Base-by-base conservation (phyloP, 1,140 invertebrate genomes). In the Anastrepha ludens region DNA sequence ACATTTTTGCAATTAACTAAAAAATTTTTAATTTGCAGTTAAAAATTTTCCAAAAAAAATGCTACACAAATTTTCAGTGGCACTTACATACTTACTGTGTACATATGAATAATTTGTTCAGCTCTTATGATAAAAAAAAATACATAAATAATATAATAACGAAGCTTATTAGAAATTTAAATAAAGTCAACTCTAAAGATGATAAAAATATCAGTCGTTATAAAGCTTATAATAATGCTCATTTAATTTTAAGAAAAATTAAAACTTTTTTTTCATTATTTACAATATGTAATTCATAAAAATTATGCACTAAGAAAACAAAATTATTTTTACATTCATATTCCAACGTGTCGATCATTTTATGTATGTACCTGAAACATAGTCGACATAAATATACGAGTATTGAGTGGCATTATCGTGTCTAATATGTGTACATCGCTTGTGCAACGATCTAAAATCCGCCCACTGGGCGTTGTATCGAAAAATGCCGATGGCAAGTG, bases 401-500 rank as follows among this genome's bases (percentile, higher is more conserved):
- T 92, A 89, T 91, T 92, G 20, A 92, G 85, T 55, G 93, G 93
- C 89, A 94, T 89, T 74, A 90, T 67, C 91, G 95, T 94, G 93
- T 97, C 96, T 92, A 96, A 90, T 67, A 94, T 94, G 92, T 96
- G 95, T 88, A 96, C 94, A 94, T 97, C 97, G 94, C 96, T 96
- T 89, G 95, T 95, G 93, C 97, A 96, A 89, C 96, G 94, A 93
- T 96, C 96, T 90, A 97, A 93, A 88, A 97, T 94, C 89, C 96
- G 94, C 90, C 97, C 97, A 89, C 94, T 93, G 41, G 97, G 97
- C 90, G 96, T 97, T 65, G 93, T 94, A 94, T 97, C 96, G 94
- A 97, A 97, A 94, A 97, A 97, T 88, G 93, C 94, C 93, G 96
- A 95, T 87, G 96, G 95, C 90, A 95, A 95, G 88, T 94, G 94